Base-by-base conservation (phyloP, 1,140 invertebrate species). In the Drosophila ercepeae region DNA sequence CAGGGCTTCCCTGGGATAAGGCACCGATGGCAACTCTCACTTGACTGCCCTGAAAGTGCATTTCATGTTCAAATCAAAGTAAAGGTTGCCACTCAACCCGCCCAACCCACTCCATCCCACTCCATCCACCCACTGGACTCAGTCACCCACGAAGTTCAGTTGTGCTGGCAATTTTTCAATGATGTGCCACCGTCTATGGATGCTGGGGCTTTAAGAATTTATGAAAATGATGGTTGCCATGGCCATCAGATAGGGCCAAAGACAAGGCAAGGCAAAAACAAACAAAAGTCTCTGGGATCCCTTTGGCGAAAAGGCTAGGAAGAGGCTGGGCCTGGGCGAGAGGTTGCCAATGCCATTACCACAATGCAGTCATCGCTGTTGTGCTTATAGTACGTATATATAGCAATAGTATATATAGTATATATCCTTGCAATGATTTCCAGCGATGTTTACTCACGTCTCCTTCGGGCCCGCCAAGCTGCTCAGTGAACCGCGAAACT, bases 31-130 rank as follows among this genome's bases (percentile, higher is more conserved):
- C 64, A 68, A 68, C 64, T 68, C 64, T 68, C 64, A 67, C 64
- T 68, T 68, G 64, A 68, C 64, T 68, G 64, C 64, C 61, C 61
- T 52, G 64, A 53, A 68, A 68, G 64, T 68, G 64, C 64, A 68
- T 68, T 68, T 68, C 60, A 68, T 68, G 64, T 68, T 68, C 60
- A 53, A 68, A 68, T 68, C 64, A 68, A 68, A 68, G 64, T 68
- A 67, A 67, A 68, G 64, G 64, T 68, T 68, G 64, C 60, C 63
- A 23, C 29, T 21, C 61, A 65, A 29, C 29, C 29, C 27, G 7
- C 36, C 11, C 61, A 63, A 13, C 19, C 23, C 18, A 25, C 21
- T 29, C 9, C 19, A 7, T 14, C 58, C 21, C n/a, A n/a, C n/a
- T n/a, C n/a, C 16, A 9, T 4, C 36, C 21, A 39, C 36, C 6